Base-by-base conservation (phyloP, 2,888 invertebrate species). In the Megaustenia siamemsis region DNA sequence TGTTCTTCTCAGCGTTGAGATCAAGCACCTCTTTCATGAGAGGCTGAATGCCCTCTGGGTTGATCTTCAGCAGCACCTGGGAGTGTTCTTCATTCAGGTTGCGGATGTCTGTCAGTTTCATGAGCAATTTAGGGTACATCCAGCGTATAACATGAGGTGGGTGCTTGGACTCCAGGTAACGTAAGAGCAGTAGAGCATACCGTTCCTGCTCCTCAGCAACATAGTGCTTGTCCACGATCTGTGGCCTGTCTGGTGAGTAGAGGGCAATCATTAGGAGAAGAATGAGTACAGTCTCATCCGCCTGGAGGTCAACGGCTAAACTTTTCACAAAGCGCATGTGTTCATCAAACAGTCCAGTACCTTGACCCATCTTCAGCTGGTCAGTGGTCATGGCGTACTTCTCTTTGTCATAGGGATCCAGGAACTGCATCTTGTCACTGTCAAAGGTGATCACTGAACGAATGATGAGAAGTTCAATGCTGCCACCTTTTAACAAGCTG, bases 381-480 rank as follows among this genome's bases (percentile, higher is more conserved):
- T 98, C 98, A 1, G 97, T 96, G 90, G 97, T 97, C 89, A 99
- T 97, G 90, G 96, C 96, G 88, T 94, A 94, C 94, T 96, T 91
- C 83, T 92, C 92, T 83, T 93, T 93, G 88, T 94, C 94, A 75
- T 88, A 89, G 49, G 94, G 94, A 86, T 94, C 94, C 95, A 97
- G 97, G 98, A 99, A 99, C 85, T 97, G 97, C 91, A 97, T 96
- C 90, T 96, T 96, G 90, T 97, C 97, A 10, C 96, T 96, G 93
- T 99, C 98, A 93, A 98, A 99, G 77, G 97, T 97, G 95, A 98
- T 97, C 0, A 97, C 97, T 89, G 98, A 98, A 43, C 98, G 95
- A 80, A 99, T 95, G 87, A 99, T 97, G 96, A 99, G 97, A 96
- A 99, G 97, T 94, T 99, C 99, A 76, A 98, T 98, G 92, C 98